Conservation (phyloP, 2,113 vertebrate genomes). For the Picathartes gymnocephalus region DNA sequence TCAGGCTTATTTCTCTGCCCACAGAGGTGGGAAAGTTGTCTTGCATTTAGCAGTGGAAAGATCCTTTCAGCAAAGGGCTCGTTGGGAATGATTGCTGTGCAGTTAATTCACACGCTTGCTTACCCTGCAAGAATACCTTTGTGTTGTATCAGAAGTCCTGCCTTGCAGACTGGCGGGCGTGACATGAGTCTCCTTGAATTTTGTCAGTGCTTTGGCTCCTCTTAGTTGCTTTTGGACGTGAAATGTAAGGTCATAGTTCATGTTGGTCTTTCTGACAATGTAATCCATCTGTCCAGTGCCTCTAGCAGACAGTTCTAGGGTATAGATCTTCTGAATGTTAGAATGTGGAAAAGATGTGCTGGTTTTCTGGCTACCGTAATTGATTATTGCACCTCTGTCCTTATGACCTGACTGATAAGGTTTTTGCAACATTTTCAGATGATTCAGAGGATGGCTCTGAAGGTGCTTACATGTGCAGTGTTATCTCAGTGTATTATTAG, state of each 20-base stretch:
- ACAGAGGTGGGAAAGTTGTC: background rate
- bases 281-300: background rate
- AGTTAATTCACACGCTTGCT: background rate
- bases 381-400: constrained; percentile 25
- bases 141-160: background rate
- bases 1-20: background rate
- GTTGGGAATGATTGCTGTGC: background rate
- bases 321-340: background rate
- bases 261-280: background rate
- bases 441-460: background rate
- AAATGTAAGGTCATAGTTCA: background rate
- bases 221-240: background rate
- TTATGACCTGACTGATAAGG: background rate
- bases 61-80: background rate
- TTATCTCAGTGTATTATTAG: constrained; percentile 36
- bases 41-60: background rate
- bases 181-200: background rate
- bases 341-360: background rate
- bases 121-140: background rate
- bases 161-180: rapidly evolving
- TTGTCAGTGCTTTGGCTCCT: background rate
- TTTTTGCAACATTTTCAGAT: background rate
- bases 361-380: background rate
- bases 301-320: background rate
- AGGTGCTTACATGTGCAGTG: constrained; percentile 9